Evolutionary conservation across 2,888 invertebrate genomes (phyloP).

Genomic region (Mantis religiosa): DNA sequence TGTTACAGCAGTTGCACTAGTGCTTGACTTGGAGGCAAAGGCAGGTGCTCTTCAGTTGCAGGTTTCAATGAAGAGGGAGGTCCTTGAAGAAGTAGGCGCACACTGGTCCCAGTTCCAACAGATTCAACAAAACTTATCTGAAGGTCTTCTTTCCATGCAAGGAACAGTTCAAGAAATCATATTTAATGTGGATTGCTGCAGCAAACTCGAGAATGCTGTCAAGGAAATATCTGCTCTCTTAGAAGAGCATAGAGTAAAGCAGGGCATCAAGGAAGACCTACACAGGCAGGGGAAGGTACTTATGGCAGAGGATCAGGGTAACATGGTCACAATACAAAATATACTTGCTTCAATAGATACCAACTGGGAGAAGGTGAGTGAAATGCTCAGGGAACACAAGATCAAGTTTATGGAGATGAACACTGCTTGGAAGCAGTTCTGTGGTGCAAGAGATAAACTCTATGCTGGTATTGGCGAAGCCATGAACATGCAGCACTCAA

Average conservation of each 20-base stretch:
- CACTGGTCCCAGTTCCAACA: constrained; percentile 76
- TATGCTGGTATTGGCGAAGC: constrained; percentile 66
- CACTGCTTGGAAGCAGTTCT: constrained; percentile 69
- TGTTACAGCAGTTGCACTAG: constrained; percentile 58
- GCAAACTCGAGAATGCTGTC: constrained; percentile 48
- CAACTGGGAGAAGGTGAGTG: constrained; percentile 75
- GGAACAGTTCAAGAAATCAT: constrained; percentile 55
- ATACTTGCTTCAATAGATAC: constrained; percentile 72
- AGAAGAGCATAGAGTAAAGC: constrained; percentile 46
- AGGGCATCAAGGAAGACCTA: constrained; percentile 61
- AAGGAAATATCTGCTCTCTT: constrained; percentile 51
- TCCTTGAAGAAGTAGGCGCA: constrained; percentile 60
- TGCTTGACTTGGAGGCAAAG: constrained; percentile 69
- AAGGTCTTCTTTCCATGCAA: constrained; percentile 59
- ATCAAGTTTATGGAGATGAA: constrained; percentile 69
- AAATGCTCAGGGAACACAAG: constrained; percentile 68
- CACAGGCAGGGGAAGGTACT: constrained; percentile 73
- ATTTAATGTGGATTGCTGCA: constrained; percentile 46
- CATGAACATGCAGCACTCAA: constrained; percentile 58
- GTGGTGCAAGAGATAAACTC: constrained; percentile 67
- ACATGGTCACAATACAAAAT: constrained; percentile 75
- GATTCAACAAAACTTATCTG: constrained; percentile 64
- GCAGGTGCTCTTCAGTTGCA: constrained; percentile 63
- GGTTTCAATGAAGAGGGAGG: constrained; percentile 62
- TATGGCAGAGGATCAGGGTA: constrained; percentile 77